These are phyloP conservation scores for Acrocephalus scirpaceus DNA, from an alignment of 2,797 vertebrate species.

Conservation along the genomic window DNA sequence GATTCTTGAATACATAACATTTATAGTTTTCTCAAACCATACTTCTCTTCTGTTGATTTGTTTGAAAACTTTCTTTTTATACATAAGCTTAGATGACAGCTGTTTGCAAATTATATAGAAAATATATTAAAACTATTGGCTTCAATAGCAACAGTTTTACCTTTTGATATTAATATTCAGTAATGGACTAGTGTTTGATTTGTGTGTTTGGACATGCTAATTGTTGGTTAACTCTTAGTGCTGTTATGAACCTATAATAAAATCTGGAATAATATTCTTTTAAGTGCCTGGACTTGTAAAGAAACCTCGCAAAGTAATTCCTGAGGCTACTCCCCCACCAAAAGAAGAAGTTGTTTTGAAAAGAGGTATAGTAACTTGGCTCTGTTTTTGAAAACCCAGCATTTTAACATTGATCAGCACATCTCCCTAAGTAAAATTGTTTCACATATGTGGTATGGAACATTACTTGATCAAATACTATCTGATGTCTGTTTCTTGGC, in stretches of 20 bases:
- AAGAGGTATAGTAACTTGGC: constrained; percentile 76
- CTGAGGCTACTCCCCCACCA: constrained; percentile 73
- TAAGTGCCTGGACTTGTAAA: constrained; percentile 79
- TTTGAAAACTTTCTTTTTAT: not conserved
- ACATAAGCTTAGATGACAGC: not conserved
- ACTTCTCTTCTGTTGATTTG: constrained; percentile 2
- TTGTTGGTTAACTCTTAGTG: constrained; percentile 1
- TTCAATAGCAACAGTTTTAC: not conserved
- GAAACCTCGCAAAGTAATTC: constrained; percentile 80
- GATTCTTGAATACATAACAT: not conserved
- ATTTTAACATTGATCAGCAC: not conserved
- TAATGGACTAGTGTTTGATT: not conserved
- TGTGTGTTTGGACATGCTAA: constrained; percentile 24
- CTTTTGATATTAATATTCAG: not conserved
- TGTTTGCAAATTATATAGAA: not conserved
- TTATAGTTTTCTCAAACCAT: not conserved
- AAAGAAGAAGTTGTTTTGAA: constrained; percentile 82
- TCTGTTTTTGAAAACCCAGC: not conserved
- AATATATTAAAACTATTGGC: not conserved
- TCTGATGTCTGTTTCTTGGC: not conserved
- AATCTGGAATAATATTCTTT: constrained; percentile 76
- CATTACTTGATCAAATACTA: not conserved
- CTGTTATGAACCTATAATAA: constrained; percentile 40
- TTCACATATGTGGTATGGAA: not conserved
- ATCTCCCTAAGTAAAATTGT: not conserved